A percentile compares a stretch with the other conserved stretches of the same genome.
Conservation (phyloP, 1,140 invertebrate genomes). For the Cylas formicarius region DNA sequence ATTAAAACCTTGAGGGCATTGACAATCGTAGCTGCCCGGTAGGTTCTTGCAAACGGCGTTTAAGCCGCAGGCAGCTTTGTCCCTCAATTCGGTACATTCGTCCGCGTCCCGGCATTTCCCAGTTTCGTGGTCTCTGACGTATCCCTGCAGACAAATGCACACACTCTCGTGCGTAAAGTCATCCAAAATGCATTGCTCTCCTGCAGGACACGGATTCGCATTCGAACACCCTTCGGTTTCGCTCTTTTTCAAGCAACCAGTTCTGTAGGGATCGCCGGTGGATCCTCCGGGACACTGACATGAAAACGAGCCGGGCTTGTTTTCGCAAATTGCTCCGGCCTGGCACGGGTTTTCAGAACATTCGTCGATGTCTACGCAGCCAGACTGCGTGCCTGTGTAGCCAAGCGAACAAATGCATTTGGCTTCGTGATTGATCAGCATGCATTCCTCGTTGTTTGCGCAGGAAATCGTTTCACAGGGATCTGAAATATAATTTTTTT, state of each 20-base stretch:
- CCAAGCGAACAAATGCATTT: slow-evolving; percentile 76
- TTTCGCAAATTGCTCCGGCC: slow-evolving; percentile 75
- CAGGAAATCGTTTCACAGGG: slow-evolving; percentile 81
- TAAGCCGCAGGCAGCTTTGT: slow-evolving; percentile 70
- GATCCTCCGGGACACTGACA: slow-evolving; percentile 80
- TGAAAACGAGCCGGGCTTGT: slow-evolving; percentile 75
- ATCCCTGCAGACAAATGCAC: slow-evolving; percentile 82
- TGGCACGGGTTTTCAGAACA: slow-evolving; percentile 72
- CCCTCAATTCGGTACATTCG: slow-evolving; percentile 69
- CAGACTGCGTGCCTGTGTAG: slow-evolving; percentile 63
- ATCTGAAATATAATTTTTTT: slow-evolving; percentile 66
- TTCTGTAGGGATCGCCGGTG: slow-evolving; percentile 61
- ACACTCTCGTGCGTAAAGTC: slow-evolving; percentile 65
- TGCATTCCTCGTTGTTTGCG: slow-evolving; percentile 82
- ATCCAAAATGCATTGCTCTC: slow-evolving; percentile 77
- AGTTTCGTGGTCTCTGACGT: slow-evolving; percentile 60
- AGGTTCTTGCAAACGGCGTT: slow-evolving; percentile 88
- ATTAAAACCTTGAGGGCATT: slow-evolving; percentile 77
- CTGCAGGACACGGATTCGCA: slow-evolving; percentile 67
- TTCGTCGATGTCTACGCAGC: slow-evolving; percentile 83
- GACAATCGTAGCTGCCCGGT: slow-evolving; percentile 89
- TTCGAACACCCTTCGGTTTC: slow-evolving; percentile 58
- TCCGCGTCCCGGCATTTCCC: slow-evolving; percentile 79
- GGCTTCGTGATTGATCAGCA: slow-evolving; percentile 72
- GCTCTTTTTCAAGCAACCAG: slow-evolving; percentile 61